Percentiles rank a stretch among this genome's conserved stretches.
These are phyloP conservation scores for Choloepus didactylus DNA, from an alignment of 2,797 vertebrate species.

Conservation along the genomic window DNA sequence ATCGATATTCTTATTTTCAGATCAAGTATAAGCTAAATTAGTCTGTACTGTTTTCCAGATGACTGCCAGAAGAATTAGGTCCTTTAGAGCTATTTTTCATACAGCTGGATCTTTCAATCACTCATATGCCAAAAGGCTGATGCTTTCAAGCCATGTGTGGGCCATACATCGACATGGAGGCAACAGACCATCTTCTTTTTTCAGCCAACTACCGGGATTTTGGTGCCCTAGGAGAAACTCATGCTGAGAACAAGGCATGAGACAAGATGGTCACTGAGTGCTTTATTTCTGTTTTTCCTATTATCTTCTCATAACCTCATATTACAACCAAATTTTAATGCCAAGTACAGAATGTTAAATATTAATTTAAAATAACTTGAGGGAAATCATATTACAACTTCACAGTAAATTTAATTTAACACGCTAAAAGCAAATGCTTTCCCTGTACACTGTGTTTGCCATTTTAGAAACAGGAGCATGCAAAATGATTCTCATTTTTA, in stretches of 20 bases:
- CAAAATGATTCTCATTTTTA: constrained; percentile 56
- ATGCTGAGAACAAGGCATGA: background rate
- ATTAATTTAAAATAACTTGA: constrained; percentile 78
- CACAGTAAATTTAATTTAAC: constrained; percentile 75
- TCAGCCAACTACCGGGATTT: background rate
- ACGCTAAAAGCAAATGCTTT: constrained; percentile 72
- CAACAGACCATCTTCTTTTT: background rate
- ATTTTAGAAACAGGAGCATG: constrained; percentile 47
- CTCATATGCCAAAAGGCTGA: background rate
- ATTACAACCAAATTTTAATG: constrained; percentile 62
- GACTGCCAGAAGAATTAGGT: background rate
- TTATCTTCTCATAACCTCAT: constrained; percentile 64
- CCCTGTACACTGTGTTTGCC: background rate
- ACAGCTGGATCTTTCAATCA: background rate
- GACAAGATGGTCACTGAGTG: background rate
- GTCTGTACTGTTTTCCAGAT: constrained; percentile 50
- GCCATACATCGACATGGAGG: background rate
- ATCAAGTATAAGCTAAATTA: background rate
- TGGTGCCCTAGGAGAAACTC: background rate
- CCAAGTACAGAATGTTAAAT: constrained; percentile 69
- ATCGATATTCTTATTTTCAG: background rate
- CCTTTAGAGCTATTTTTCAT: constrained; percentile 9
- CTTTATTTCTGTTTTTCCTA: constrained; percentile 62
- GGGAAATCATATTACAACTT: constrained; percentile 67
- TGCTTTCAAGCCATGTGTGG: constrained; percentile 39